Evolutionary conservation across 2,888 invertebrate genomes (phyloP).

Genomic region (Taenaris catops): DNA sequence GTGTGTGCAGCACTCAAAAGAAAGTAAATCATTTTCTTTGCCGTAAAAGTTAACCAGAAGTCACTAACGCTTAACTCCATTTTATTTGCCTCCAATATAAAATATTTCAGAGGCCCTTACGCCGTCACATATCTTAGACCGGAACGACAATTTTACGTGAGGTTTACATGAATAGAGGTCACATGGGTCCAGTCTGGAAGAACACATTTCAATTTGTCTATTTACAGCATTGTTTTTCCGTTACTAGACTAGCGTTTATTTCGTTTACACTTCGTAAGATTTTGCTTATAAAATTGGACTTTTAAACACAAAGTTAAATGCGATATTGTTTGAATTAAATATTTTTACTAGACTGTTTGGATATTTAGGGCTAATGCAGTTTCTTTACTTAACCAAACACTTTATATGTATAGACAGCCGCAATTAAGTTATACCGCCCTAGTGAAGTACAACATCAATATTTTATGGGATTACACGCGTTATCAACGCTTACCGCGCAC

Average conservation of each 20-base stretch:
- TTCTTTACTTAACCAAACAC: no score
- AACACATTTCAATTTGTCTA: constrained; percentile 1
- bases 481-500: constrained; percentile 50
- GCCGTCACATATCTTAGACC: constrained; percentile 15
- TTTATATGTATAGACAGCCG: not conserved
- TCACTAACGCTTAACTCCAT: constrained; percentile 24
- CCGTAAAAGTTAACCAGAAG: constrained; percentile 15
- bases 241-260: no score
- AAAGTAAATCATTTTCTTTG: constrained; percentile 10
- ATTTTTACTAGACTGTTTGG: no score
- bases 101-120: constrained; percentile 13
- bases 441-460: constrained; percentile 32
- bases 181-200: constrained; percentile 7
- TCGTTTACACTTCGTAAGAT: no score
- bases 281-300: no score
- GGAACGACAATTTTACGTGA: constrained; percentile 11
- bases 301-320: no score
- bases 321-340: no score
- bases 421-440: constrained; percentile 2
- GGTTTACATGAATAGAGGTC: constrained; percentile 15
- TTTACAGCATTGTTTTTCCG: constrained; percentile 1
- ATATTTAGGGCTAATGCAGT: no score
- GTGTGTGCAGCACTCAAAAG: no score
- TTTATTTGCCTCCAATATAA: constrained; percentile 18
- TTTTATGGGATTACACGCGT: constrained; percentile 68